Base-by-base conservation (phyloP, 2,888 invertebrate species). In the Pherbina coryleti region DNA sequence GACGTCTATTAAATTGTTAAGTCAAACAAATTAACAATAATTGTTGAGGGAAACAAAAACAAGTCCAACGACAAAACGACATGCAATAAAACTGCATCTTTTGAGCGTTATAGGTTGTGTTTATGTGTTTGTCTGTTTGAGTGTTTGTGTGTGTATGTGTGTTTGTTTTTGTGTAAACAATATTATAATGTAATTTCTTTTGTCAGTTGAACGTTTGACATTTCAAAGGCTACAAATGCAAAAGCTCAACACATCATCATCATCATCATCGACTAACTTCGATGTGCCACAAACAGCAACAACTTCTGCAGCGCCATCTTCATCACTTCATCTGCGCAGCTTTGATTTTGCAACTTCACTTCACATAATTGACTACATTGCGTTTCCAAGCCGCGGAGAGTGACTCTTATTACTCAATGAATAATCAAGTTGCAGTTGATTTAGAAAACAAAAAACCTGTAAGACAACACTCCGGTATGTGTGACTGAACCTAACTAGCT, bases 191-290 rank as follows among this genome's bases (percentile, higher is more conserved):
- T 49, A 28, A 37, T 53, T 66, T n/a, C n/a, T 67, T 37, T 75
- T 79, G 79, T 77, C 66, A 70, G 62, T 31, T 55, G 34, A 62
- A 31, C 71, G 60, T 77, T 73, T 82, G 81, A 81, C 83, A 80
- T 81, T 82, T 81, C n/a, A 55, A 25, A 75, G 67, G 67, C 67
- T 37, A 67, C 51, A 69, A 69, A 25, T 25, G 69, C 69, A 69
- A 51, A 51, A 49, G 51, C n/a, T 49, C 69, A 69, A 53, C 69
- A 69, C 51, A 34, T 69, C 51, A 51, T 60, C 25, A 17, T 60
- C 60, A n/a, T n/a, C n/a, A n/a, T n/a, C n/a, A n/a, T n/a, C n/a
- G n/a, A n/a, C n/a, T n/a, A n/a, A n/a, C n/a, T n/a, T n/a, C n/a
- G n/a, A n/a, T n/a, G 19, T 31, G 31, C 64, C 64, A 17, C 64